These are phyloP conservation scores for Perizoma flavofasciatum DNA, from an alignment of 2,888 invertebrate species.

Conservation along the genomic window DNA sequence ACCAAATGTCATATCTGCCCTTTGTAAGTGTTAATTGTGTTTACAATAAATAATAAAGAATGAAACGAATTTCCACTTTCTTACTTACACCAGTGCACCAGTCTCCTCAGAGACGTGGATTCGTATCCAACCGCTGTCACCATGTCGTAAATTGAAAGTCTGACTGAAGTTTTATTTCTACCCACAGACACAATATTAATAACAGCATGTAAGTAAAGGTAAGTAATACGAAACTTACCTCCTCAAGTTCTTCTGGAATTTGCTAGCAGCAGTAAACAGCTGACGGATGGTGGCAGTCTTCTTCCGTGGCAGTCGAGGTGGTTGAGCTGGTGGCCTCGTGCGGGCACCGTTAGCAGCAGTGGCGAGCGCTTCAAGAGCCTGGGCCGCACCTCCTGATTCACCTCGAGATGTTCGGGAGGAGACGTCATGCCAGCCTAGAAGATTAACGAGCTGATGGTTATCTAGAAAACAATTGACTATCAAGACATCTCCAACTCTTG, in stretches of 20 bases:
- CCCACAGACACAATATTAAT: no score
- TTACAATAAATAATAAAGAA: no score
- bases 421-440: slow-evolving; percentile 93
- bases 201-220: no score
- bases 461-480: neutral
- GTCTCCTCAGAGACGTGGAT: no score
- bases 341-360: slow-evolving; percentile 81
- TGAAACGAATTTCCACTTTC: no score
- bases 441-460: neutral
- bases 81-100: no score
- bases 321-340: slow-evolving; percentile 78
- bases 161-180: no score
- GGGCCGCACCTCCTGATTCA: slow-evolving; percentile 86
- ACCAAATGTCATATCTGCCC: no score
- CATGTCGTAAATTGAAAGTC: no score
- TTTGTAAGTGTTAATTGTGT: no score
- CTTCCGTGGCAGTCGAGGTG: slow-evolving; percentile 89
- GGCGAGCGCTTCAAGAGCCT: slow-evolving; percentile 86
- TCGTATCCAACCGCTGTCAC: no score
- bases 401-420: slow-evolving; percentile 86
- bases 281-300: slow-evolving; percentile 96
- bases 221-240: slow-evolving; percentile 39
- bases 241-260: slow-evolving; percentile 95
- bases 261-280: slow-evolving; percentile 97
- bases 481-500: no score